Conservation (phyloP, 2,113 vertebrate species). For the Bolborhynchus lineola region DNA sequence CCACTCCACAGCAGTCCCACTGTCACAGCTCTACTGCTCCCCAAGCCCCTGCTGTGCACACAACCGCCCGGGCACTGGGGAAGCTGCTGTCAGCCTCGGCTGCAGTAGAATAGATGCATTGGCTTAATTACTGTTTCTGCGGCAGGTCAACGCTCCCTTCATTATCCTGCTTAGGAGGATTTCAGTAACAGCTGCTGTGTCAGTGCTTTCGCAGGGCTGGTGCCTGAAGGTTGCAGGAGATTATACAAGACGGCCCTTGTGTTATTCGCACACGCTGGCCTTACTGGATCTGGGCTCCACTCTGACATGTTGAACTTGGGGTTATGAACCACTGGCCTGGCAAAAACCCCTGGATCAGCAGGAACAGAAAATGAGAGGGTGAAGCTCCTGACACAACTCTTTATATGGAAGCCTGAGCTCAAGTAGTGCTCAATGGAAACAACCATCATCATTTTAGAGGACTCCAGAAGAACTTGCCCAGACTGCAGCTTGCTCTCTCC, state of each 20-base stretch:
- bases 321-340: fast-evolving
- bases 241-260: not conserved
- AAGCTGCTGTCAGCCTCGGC: not conserved
- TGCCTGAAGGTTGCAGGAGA: not conserved
- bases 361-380: not conserved
- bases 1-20: not conserved
- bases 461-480: not conserved
- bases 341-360: not conserved
- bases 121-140: not conserved
- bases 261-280: fast-evolving
- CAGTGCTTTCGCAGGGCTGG: not conserved
- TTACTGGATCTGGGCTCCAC: not conserved
- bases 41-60: fast-evolving
- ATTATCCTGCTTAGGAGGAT: not conserved
- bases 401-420: not conserved
- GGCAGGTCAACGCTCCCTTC: not conserved
- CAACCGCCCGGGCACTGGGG: not conserved
- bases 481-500: not conserved
- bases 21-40: not conserved
- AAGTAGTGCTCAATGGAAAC: not conserved
- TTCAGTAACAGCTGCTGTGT: not conserved
- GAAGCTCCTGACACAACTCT: not conserved
- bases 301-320: not conserved
- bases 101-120: not conserved
- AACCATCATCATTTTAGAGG: not conserved